These are phyloP conservation scores for Ctenomys sociabilis DNA, from an alignment of 2,113 vertebrate genomes.

Conservation along the genomic window DNA sequence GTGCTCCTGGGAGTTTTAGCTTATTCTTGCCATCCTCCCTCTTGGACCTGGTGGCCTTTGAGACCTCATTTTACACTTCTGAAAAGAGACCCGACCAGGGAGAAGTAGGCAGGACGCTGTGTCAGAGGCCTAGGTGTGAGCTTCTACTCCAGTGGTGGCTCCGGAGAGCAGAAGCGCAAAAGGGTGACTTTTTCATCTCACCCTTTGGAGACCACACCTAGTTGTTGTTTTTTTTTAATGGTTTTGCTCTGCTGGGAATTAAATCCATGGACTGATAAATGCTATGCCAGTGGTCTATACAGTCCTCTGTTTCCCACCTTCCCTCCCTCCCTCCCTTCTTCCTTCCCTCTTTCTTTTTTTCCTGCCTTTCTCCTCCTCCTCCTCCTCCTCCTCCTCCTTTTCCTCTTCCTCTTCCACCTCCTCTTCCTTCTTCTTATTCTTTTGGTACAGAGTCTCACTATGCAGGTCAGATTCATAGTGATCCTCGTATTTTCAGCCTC, in stretches of 20 bases:
- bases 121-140: neutral
- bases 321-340: too few species aligned
- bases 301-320: neutral
- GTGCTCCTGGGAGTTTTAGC: neutral
- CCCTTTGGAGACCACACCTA: neutral
- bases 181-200: neutral
- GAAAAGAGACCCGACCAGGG: fast-evolving
- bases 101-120: neutral
- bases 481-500: too few species aligned
- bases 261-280: neutral
- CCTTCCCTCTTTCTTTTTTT: too few species aligned
- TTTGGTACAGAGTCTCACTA: too few species aligned
- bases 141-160: neutral
- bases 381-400: too few species aligned
- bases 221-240: too few species aligned
- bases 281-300: neutral
- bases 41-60: neutral
- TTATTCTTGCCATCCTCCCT: too few species aligned
- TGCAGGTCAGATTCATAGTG: too few species aligned
- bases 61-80: too few species aligned
- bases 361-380: too few species aligned
- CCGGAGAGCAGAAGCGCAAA: neutral
- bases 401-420: too few species aligned
- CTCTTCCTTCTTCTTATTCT: too few species aligned
- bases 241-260: neutral